phyloP scores from a whole-genome alignment of 2,888 invertebrate species.

The Frankliniella fusca region DNA sequence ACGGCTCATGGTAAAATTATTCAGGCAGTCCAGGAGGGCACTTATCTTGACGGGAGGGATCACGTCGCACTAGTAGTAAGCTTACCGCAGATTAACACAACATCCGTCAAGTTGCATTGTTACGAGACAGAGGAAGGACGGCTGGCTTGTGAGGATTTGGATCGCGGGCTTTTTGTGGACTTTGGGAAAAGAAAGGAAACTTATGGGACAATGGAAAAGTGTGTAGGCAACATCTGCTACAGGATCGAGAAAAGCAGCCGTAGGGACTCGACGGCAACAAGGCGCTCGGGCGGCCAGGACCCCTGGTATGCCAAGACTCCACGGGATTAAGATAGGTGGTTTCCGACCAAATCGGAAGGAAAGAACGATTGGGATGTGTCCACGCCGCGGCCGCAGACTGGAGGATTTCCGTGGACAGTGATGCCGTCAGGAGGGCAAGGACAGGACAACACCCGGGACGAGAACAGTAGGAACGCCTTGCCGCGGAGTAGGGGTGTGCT shows the following conservation, averaged over 20 bases:
- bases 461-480: too few relatives aligned
- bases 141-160: neutral
- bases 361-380: too few relatives aligned
- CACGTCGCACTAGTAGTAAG: neutral
- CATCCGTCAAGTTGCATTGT: neutral
- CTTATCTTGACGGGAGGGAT: neutral
- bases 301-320: neutral
- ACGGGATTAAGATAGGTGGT: too few relatives aligned
- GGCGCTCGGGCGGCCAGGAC: neutral
- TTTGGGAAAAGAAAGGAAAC: neutral
- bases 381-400: too few relatives aligned
- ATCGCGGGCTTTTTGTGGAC: neutral
- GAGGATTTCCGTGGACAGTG: too few relatives aligned
- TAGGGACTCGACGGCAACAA: neutral
- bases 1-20: neutral
- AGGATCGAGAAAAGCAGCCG: neutral
- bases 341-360: too few relatives aligned
- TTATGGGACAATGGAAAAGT: neutral
- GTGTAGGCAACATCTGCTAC: neutral
- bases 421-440: too few relatives aligned
- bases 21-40: neutral
- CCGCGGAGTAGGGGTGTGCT: too few relatives aligned
- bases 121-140: neutral
- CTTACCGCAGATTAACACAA: neutral
- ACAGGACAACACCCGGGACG: too few relatives aligned